Evolutionary conservation across 2,113 vertebrate species (phyloP).

Genomic region (Rynchops niger): DNA sequence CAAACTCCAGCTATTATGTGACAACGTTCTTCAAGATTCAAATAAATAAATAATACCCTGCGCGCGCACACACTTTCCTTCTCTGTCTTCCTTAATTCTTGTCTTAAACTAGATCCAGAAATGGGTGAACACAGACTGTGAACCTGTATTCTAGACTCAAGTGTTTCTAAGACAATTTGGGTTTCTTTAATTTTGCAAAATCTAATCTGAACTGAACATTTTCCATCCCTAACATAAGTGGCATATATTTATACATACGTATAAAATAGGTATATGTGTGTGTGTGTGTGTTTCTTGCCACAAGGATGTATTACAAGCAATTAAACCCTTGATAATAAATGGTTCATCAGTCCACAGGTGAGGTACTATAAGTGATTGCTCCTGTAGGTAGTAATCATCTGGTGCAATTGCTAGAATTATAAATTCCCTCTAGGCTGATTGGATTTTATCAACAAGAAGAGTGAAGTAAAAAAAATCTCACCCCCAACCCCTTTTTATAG

Average conservation of each 20-base stretch:
- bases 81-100: background rate
- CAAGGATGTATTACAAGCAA: slow-evolving; percentile 54
- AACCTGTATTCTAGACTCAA: background rate
- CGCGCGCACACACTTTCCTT: background rate
- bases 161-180: background rate
- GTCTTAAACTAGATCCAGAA: background rate
- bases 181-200: background rate
- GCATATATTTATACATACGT: background rate
- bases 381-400: slow-evolving; percentile 74
- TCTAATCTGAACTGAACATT: background rate
- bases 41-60: background rate
- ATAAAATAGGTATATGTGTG: background rate
- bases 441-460: slow-evolving; percentile 57
- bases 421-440: slow-evolving; percentile 69
- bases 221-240: background rate
- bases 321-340: slow-evolving; percentile 78
- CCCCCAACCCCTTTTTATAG: no score
- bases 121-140: background rate
- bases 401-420: slow-evolving; percentile 65
- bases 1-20: background rate
- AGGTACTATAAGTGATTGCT: slow-evolving; percentile 70
- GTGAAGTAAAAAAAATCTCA: slow-evolving; percentile 37
- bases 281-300: background rate
- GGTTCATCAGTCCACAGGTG: slow-evolving; percentile 72
- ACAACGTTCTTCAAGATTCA: background rate